Base-by-base conservation (phyloP, 2,888 invertebrate genomes). In the Eurois occulta region DNA sequence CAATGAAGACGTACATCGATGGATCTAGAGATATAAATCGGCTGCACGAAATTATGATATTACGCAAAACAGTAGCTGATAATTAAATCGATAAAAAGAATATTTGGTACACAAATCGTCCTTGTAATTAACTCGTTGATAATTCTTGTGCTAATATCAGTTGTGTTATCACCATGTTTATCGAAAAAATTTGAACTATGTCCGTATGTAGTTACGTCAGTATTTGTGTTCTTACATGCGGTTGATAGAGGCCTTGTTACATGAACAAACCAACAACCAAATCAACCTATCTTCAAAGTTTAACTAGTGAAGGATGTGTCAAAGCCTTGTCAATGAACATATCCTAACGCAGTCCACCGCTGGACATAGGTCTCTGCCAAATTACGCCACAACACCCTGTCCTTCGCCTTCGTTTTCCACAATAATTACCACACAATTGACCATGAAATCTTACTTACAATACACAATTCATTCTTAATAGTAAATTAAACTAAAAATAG, bases 81-180 rank as follows among this genome's bases (percentile, higher is more conserved):
- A 52, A 18, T 18, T n/a, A 38, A n/a, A 68, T 77, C 41, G 28
- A 48, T 77, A 70, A 35, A n/a, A 62, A 55, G 18, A 35, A 21
- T 21, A 60, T 21, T 24, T 38, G 16, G 8, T 10, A 60, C 32
- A 32, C 7, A 70, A 11, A 8, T 32, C 32, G 75, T 55, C 85
- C 84, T 85, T 83, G 79, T 79, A 79, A 79, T 79, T 76, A 75
- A 46, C 48, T 55, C 24, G 18, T 16, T 35, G 65, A 82, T 85
- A 84, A 79, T 58, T 66, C 65, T 41, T 67, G n/a, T 35, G 35
- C 13, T 41, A 69, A 70, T 73, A 75, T 84, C 79, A 55, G 64
- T 24, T 0, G 24, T 48, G 71, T 76, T 85, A 84, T 85, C 84
- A 64, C 6, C 24, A 60, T 58, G 24, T 79, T 83, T 84, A 82